phyloP scores from a whole-genome alignment of 2,888 invertebrate genomes.

The Stenchaetothrips biformis region DNA sequence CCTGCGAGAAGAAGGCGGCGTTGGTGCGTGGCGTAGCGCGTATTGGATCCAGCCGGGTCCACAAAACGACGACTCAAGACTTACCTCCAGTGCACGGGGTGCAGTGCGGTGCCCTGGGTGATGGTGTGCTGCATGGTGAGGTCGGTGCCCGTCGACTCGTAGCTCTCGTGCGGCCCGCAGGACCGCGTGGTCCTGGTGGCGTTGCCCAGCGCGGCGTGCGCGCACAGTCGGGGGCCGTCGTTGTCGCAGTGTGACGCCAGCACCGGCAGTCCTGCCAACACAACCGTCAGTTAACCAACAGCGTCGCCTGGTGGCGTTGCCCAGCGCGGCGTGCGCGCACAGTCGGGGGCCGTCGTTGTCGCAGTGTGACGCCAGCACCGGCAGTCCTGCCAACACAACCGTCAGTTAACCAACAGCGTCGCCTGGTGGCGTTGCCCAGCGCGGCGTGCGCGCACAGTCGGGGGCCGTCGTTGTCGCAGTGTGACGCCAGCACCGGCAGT shows the following conservation, averaged over 20 bases:
- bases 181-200: slow-evolving; percentile 71
- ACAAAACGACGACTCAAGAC: too few relatives aligned
- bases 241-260: slow-evolving; percentile 69
- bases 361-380: slow-evolving; percentile 63
- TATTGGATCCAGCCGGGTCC: too few relatives aligned
- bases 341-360: slow-evolving; percentile 69
- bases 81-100: slow-evolving; percentile 52
- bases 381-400: neutral
- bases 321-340: slow-evolving; percentile 74
- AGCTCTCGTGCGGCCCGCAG: slow-evolving; percentile 73
- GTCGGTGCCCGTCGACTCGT: slow-evolving; percentile 53
- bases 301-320: slow-evolving; percentile 66
- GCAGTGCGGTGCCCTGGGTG: slow-evolving; percentile 70
- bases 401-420: too few relatives aligned
- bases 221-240: slow-evolving; percentile 73
- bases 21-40: too few relatives aligned
- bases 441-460: slow-evolving; percentile 77
- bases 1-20: slow-evolving; percentile 37
- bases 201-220: slow-evolving; percentile 70
- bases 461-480: slow-evolving; percentile 70
- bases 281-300: too few relatives aligned
- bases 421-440: slow-evolving; percentile 64
- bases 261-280: slow-evolving; percentile 38
- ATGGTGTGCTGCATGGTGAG: slow-evolving; percentile 42
- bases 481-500: slow-evolving; percentile 55